A percentile compares a stretch with the other conserved stretches of the same genome.
phyloP scores from a whole-genome alignment of 2,888 invertebrate genomes.

The Diaphora mendica region DNA sequence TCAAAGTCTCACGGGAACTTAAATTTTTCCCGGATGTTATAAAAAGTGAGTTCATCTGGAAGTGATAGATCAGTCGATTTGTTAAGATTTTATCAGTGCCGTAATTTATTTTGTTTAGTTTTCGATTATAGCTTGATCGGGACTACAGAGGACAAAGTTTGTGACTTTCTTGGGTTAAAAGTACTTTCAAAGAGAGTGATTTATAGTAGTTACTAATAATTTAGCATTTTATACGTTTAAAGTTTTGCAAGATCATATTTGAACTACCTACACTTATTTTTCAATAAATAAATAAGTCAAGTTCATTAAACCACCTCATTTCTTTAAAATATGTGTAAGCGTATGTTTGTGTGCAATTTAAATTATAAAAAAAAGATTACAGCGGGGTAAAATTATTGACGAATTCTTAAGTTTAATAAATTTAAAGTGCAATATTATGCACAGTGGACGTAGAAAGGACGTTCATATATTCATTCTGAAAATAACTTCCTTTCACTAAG shows the following conservation, averaged over 20 bases:
- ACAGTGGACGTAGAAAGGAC: too few species aligned
- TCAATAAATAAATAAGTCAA: too few species aligned
- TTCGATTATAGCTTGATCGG: not conserved
- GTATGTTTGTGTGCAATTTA: too few species aligned
- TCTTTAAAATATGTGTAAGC: too few species aligned
- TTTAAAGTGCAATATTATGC: too few species aligned
- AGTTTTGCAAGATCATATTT: too few species aligned
- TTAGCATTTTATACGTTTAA: not conserved
- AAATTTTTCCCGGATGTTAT: constrained; percentile 44
- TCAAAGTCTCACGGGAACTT: constrained; percentile 42
- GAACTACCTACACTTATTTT: not conserved
- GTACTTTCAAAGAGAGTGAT: not conserved
- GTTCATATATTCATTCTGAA: not conserved
- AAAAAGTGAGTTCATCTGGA: constrained; percentile 39
- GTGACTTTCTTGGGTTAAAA: not conserved
- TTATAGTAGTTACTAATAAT: not conserved
- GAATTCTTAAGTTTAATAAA: not conserved
- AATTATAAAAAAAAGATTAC: too few species aligned
- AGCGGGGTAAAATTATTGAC: not conserved
- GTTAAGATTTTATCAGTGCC: constrained; percentile 19
- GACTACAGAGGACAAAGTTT: too few species aligned
- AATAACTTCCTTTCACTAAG: not conserved
- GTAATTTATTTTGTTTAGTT: constrained; percentile 5
- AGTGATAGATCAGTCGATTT: constrained; percentile 24
- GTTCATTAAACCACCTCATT: too few species aligned